Evolutionary conservation across 2,888 invertebrate genomes (phyloP).

Genomic region (Drosophila conformis): DNA sequence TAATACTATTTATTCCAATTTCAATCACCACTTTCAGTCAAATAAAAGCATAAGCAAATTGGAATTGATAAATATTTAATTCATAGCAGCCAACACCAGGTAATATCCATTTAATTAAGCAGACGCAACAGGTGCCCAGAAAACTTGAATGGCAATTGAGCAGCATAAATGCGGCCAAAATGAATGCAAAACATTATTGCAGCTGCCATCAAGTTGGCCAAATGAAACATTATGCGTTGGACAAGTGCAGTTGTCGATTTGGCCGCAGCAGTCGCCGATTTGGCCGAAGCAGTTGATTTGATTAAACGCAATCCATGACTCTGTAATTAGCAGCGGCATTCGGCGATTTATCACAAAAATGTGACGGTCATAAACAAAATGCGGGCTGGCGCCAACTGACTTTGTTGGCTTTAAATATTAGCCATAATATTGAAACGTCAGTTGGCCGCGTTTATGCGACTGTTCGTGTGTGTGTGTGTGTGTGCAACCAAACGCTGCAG

Average conservation of each 20-base stretch:
- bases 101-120: constrained; percentile 44
- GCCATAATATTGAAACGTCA: constrained; percentile 29
- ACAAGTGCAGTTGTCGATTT: constrained; percentile 58
- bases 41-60: constrained; percentile 5
- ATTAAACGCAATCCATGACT: constrained; percentile 26
- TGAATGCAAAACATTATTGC: constrained; percentile 28
- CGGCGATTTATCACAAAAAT: constrained; percentile 71
- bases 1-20: not conserved
- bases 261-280: constrained; percentile 31
- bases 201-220: constrained; percentile 21
- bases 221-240: constrained; percentile 43
- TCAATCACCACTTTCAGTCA: not conserved
- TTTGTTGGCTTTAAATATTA: constrained; percentile 43
- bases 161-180: constrained; percentile 7
- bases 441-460: constrained; percentile 2
- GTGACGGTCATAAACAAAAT: constrained; percentile 65
- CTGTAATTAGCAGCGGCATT: constrained; percentile 68
- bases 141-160: constrained; percentile 28
- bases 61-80: constrained; percentile 22
- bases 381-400: constrained; percentile 47
- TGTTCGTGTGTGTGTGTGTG: not conserved
- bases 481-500: constrained; percentile 53
- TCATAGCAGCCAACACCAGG: constrained; percentile 21
- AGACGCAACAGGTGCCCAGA: constrained; percentile 32
- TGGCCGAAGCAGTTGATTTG: constrained; percentile 29